Percentiles rank a stretch among this genome's conserved stretches.
Evolutionary conservation across 2,797 vertebrate species (phyloP).

Genomic region (Selene dorsalis): DNA sequence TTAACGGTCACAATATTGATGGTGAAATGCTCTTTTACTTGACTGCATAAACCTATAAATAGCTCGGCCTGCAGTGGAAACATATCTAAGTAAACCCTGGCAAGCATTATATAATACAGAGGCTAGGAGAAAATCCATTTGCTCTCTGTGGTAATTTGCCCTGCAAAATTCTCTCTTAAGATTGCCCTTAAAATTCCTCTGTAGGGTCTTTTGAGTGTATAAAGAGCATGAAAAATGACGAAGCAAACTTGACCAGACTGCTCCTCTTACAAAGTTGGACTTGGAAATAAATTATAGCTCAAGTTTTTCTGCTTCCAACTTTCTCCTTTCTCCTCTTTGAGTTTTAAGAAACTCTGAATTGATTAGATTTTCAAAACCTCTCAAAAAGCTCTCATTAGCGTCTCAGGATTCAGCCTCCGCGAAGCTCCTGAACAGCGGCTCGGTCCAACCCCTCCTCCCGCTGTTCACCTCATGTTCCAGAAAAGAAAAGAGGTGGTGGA

Average conservation of each 20-base stretch:
- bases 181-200: slow-evolving; percentile 63
- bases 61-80: slow-evolving; percentile 57
- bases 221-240: slow-evolving; percentile 71
- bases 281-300: slow-evolving; percentile 44
- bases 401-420: slow-evolving; percentile 38
- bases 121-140: slow-evolving; percentile 63
- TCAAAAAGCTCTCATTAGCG: slow-evolving; percentile 64
- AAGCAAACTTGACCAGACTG: slow-evolving; percentile 50
- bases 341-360: slow-evolving; percentile 49
- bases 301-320: slow-evolving; percentile 56
- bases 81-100: slow-evolving; percentile 52
- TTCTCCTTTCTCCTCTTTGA: slow-evolving; percentile 35
- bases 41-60: slow-evolving; percentile 55
- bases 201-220: slow-evolving; percentile 49
- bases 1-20: slow-evolving; percentile 16
- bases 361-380: slow-evolving; percentile 58
- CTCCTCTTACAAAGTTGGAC: slow-evolving; percentile 44
- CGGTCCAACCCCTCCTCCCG: slow-evolving; percentile 24
- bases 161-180: slow-evolving; percentile 65
- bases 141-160: slow-evolving; percentile 54
- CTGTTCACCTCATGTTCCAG: slow-evolving; percentile 36
- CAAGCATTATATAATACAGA: slow-evolving; percentile 66
- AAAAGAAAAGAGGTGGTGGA: slow-evolving; percentile 49
- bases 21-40: slow-evolving; percentile 27
- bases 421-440: slow-evolving; percentile 23